A percentile compares a stretch with the other conserved stretches of the same genome.
Conservation (phyloP, 1,140 invertebrate species). For the Rhopalosiphum maidis region DNA sequence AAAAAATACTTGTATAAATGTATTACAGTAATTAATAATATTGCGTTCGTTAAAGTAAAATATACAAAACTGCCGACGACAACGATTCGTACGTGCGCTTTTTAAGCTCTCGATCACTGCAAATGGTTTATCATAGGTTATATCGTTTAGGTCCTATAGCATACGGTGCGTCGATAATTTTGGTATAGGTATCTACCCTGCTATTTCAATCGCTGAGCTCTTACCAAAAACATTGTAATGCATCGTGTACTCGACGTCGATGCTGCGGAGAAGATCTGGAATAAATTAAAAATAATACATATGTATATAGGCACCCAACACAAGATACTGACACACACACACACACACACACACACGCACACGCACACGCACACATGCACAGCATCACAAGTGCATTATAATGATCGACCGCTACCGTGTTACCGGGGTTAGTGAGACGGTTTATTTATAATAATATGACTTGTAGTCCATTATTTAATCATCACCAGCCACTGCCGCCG, state of each 20-base stretch:
- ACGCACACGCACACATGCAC: background rate
- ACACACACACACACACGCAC: background rate
- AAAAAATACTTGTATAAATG: background rate
- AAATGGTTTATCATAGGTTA: background rate
- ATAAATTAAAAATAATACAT: slow-evolving; percentile 2
- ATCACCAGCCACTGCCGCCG: background rate
- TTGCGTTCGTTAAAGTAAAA: background rate
- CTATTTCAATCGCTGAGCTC: background rate
- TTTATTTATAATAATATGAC: slow-evolving; percentile 8
- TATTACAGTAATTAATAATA: background rate
- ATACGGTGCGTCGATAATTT: background rate
- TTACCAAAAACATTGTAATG: background rate
- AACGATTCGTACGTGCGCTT: background rate
- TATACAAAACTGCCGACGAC: background rate
- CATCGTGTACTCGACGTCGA: background rate
- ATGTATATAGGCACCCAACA: background rate
- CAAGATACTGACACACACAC: background rate
- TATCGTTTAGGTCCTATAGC: background rate
- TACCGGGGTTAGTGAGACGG: background rate
- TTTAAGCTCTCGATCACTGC: background rate
- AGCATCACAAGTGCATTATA: background rate
- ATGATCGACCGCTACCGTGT: background rate
- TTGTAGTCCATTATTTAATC: slow-evolving; percentile 5
- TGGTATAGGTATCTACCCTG: background rate
- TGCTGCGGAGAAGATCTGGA: background rate